Evolutionary conservation across 2,797 vertebrate genomes (phyloP).

Genomic region (Hemitrygon akajei): DNA sequence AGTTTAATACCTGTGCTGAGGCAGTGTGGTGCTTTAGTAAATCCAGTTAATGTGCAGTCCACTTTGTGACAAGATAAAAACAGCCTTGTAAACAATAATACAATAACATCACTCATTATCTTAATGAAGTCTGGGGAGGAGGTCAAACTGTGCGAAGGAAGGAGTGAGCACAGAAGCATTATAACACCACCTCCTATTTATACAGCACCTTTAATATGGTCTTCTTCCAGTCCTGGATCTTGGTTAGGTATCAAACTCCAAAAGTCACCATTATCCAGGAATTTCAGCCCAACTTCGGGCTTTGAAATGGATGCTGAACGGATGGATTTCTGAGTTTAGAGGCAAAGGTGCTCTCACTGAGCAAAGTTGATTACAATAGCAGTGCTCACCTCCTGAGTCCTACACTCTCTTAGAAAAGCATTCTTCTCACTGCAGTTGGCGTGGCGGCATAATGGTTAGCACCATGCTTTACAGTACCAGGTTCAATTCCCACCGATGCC

Average conservation of each 20-base stretch:
- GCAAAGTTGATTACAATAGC: not conserved
- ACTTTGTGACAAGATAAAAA: not conserved
- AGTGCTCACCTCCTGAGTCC: too few species aligned
- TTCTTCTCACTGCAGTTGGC: not conserved
- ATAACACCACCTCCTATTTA: not conserved
- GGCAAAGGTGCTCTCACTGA: not conserved
- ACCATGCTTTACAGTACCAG: too few species aligned
- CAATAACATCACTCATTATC: not conserved
- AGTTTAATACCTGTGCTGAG: not conserved
- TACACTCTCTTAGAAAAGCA: not conserved
- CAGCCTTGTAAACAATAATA: not conserved
- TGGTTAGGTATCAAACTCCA: not conserved
- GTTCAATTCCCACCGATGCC: too few species aligned
- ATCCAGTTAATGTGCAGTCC: slow-evolving; percentile 23
- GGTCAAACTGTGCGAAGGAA: not conserved
- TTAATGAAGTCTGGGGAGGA: not conserved
- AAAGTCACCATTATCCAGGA: not conserved
- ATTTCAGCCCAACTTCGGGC: too few species aligned
- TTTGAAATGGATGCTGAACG: not conserved
- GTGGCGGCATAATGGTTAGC: too few species aligned
- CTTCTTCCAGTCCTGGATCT: not conserved
- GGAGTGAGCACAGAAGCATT: not conserved
- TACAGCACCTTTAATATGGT: too few species aligned
- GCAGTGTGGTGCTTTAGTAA: not conserved
- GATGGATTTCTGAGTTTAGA: not conserved